Evolutionary conservation across 2,888 invertebrate genomes (phyloP), one percentile per base, ranked within the genome.

Genomic region (Clitarchus hookeri): DNA sequence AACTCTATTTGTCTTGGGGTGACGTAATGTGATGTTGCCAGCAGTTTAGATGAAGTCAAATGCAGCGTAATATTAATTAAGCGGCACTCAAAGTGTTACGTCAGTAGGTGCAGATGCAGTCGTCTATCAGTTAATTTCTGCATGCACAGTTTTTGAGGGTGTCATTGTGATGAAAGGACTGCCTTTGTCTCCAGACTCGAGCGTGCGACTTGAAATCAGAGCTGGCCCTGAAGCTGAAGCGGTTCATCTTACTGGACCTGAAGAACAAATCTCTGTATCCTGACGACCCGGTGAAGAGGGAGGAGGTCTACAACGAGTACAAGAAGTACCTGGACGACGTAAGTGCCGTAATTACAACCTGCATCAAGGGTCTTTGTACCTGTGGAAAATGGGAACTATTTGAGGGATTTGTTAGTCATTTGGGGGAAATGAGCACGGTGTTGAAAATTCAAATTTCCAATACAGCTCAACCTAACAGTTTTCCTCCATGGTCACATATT

Each of bases 151-250:
- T 36, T 36, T 36, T 36, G 4, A 36, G 36, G 4, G 36, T 36
- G 36, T 36, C 4, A 1, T 36, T 6, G 11, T 65, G 0, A 16
- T 65, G 65, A 65, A 65, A 65, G 11, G 19, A n/a, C 16, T 65
- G 48, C 1, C 16, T 23, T 65, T 65, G 19, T 89, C 92, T 92
- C 85, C 90, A 98, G 95, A 98, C 98, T 19, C 95, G 95, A 87
- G 98, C 99, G 19, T 97, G 97, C 91, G 98, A 99, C 92, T 92
- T 99, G 86, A 95, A 95, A 89, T 98, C 98, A 0, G 92, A 95
- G 90, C 92, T 99, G 88, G 98, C 98, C 3, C 92, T 98, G 89
- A 95, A 95, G 90, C 91, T 99, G 83, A 98, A 98, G 91, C 94
- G 97, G 89, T 94, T 96, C 91, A 96, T 99, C 91, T 92, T 99